Evolutionary conservation across 2,888 invertebrate genomes (phyloP), one percentile per base, ranked within the genome.

Genomic region (Mesoligia furuncula): DNA sequence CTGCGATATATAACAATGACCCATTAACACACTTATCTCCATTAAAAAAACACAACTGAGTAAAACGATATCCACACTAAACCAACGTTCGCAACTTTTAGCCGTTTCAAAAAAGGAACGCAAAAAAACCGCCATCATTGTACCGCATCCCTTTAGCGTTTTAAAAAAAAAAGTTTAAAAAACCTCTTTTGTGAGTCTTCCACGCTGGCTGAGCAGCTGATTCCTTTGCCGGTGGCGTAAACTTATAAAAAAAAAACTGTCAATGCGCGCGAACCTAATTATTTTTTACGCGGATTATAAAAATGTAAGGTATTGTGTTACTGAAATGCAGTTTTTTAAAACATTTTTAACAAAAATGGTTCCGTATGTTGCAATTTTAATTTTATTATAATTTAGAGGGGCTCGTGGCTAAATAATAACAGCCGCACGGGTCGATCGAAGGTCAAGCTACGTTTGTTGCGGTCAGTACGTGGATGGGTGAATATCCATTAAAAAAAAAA

Each of bases 161-260:
- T 84, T 75, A 88, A 90, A 90, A 89, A 31, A 31, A 88, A 85
- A 87, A 74, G 51, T 73, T 86, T 82, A 89, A 87, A 91, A 91
- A 90, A 87, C 80, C 81, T 87, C 88, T 57, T 89, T 91, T 92
- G 92, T 91, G 69, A 78, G 85, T 84, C 84, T 85, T 83, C 86
- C 85, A 86, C 82, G 51, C 62, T 73, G 84, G 79, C 81, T 45
- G 73, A 85, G 90, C 92, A 92, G 92, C 92, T 92, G 92, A 92
- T 90, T 89, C 91, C 81, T 77, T 83, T 84, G 86, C 88, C 84
- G 73, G 78, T 84, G 85, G 89, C 77, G 90, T 83, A 85, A 89
- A 90, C 87, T 89, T 87, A 85, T 87, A 20, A 48, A 71, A 90
- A 90, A 90, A 91, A 90, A 88, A 88, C 87, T 88, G 89, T 87